Conservation (phyloP, 2,113 vertebrate species). For the Anseranas semipalmata region DNA sequence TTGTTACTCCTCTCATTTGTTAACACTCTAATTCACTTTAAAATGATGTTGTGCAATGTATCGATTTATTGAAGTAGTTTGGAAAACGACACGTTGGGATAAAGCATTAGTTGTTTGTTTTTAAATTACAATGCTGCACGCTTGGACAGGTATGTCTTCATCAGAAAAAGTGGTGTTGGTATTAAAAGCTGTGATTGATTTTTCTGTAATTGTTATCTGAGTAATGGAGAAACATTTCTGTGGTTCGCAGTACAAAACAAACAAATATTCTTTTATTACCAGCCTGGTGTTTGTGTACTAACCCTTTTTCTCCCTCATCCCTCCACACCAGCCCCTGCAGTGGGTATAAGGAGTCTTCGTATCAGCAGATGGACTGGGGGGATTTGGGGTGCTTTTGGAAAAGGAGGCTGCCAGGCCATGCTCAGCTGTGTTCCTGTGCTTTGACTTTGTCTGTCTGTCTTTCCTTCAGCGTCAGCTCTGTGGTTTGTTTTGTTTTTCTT, state of each 20-base stretch:
- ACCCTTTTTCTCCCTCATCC: constrained; percentile 24
- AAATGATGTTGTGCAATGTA: constrained; percentile 46
- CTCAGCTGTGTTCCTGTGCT: not conserved
- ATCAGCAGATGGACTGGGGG: constrained; percentile 35
- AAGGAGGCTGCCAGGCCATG: constrained; percentile 7
- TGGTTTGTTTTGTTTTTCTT: constrained; percentile 8
- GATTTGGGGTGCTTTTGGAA: not conserved
- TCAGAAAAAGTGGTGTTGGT: not conserved
- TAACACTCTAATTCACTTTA: constrained; percentile 53
- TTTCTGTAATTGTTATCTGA: not conserved
- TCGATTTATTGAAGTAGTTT: constrained; percentile 35
- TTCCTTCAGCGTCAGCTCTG: not conserved
- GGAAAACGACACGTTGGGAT: constrained; percentile 27
- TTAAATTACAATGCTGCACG: not conserved
- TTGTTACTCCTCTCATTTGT: constrained; percentile 15
- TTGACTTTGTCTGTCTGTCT: not conserved
- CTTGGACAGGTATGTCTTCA: not conserved
- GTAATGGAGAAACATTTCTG: not conserved
- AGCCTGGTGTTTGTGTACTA: not conserved
- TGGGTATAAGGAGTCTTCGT: constrained; percentile 55
- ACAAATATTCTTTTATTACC: not conserved
- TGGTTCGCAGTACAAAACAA: not conserved
- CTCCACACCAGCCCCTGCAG: constrained; percentile 58
- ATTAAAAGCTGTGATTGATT: not conserved
- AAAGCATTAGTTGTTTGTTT: constrained; percentile 51